These are phyloP conservation scores for Hippocampus kuda DNA, from an alignment of 2,797 vertebrate species.

Conservation along the genomic window DNA sequence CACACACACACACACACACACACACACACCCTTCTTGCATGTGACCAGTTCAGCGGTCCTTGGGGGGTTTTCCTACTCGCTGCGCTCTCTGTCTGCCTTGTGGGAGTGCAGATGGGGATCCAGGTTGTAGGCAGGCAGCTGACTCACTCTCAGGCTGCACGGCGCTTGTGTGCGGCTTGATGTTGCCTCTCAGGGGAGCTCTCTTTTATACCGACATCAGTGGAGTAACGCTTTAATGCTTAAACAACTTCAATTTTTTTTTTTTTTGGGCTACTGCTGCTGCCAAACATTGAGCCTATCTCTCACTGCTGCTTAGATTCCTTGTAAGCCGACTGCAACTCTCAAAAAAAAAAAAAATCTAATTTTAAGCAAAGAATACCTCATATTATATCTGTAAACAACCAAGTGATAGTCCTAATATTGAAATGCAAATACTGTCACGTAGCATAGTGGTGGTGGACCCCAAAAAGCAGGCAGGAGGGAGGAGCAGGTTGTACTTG, in stretches of 20 bases:
- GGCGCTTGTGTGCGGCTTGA: conserved; percentile 54
- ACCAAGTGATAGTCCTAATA: background rate
- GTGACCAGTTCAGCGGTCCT: conserved; percentile 31
- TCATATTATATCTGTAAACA: background rate
- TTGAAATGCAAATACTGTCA: background rate
- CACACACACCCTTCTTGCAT: conserved; percentile 15
- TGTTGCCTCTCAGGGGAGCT: conserved; percentile 52
- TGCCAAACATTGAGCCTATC: conserved; percentile 14
- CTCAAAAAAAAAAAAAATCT: background rate
- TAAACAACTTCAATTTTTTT: conserved; percentile 1
- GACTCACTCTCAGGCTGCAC: conserved; percentile 55
- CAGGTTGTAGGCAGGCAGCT: conserved; percentile 58
- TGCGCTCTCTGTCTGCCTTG: conserved; percentile 46
- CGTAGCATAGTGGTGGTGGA: no score
- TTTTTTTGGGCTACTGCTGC: conserved; percentile 19
- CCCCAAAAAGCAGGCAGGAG: no score
- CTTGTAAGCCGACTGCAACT: background rate
- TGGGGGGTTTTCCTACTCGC: conserved; percentile 40
- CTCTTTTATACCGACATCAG: conserved; percentile 48
- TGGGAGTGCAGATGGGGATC: conserved; percentile 45
- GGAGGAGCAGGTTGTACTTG: no score
- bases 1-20: conserved; percentile 7
- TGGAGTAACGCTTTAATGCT: conserved; percentile 32
- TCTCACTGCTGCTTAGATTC: conserved; percentile 12
- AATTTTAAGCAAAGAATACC: background rate